Percentiles rank a stretch among this genome's conserved stretches.
Evolutionary conservation across 2,888 invertebrate species (phyloP).

Genomic region (Drosophila yooni): DNA sequence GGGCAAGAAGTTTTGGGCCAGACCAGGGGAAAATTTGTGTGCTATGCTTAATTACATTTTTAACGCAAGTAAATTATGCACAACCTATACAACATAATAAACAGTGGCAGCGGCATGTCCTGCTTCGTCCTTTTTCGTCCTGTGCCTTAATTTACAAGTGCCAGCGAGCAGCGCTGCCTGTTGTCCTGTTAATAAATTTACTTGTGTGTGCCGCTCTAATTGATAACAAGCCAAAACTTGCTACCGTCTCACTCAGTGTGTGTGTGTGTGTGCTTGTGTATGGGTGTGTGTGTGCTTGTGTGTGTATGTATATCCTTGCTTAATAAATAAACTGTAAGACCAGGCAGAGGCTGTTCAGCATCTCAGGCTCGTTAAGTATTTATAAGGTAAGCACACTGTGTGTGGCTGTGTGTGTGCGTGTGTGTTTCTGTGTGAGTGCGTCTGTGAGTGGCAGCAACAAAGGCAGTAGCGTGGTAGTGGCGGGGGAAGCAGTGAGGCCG

Average conservation of each 20-base stretch:
- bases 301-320: constrained; percentile 61
- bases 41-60: constrained; percentile 76
- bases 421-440: not conserved
- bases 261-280: constrained; percentile 13
- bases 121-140: constrained; percentile 19
- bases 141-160: constrained; percentile 56
- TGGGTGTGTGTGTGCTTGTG: constrained; percentile 10
- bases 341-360: constrained; percentile 40
- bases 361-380: constrained; percentile 75
- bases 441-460: constrained; percentile 33
- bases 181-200: constrained; percentile 73
- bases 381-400: constrained; percentile 69
- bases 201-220: constrained; percentile 67
- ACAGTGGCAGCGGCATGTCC: constrained; percentile 46
- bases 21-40: constrained; percentile 14
- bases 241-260: constrained; percentile 12
- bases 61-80: constrained; percentile 74
- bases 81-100: constrained; percentile 71
- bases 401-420: constrained; percentile 19
- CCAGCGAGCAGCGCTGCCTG: constrained; percentile 43
- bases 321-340: constrained; percentile 78
- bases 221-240: constrained; percentile 75
- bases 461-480: not conserved
- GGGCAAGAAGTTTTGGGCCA: constrained; percentile 33
- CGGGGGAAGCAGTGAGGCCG: not conserved